Evolutionary conservation across 2,113 vertebrate genomes (phyloP), one percentile per base, ranked within the genome.

Genomic region (Osmerus mordax): DNA sequence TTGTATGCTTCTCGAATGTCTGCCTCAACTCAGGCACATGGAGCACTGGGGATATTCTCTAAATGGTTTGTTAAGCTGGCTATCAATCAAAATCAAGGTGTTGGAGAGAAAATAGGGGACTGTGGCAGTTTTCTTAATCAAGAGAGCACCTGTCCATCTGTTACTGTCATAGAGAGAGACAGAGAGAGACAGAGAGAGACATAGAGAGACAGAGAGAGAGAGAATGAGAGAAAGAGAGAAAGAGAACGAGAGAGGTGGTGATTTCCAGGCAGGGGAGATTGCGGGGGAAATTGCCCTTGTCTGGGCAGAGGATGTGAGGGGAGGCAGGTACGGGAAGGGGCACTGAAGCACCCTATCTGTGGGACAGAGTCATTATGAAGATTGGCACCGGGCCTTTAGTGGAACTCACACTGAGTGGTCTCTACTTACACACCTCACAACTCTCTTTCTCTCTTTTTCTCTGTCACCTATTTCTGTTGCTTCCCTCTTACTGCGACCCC

Each of bases 301-400:
- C 60, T 23, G 4, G 13, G 9, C 23, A 62, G 23, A 62, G 60
- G 60, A 62, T 62, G 60, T 29, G 60, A 23, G 14, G 58, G 13
- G 23, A 62, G 60, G 14, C 21, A n/a, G n/a, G 54, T 18, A 56
- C 16, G 14, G 16, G 59, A 23, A 61, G 59, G 60, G 60, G 60
- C 60, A 62, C 13, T 62, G 60, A n/a, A 15, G 14, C 12, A 4
- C 15, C 28, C 60, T 62, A 25, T 62, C 60, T 62, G 14, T 62
- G 12, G 60, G 60, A 62, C 60, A 62, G 60, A 29, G 60, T 62
- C 60, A 62, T 62, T 62, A 62, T 62, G 60, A 62, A 62, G 60
- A 62, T 62, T 62, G 60, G 60, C 60, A 62, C 25, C 0, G 23
- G 25, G 60, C 60, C 25, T 62, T 62, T 29, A 62, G 25, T 25